Evolutionary conservation across 1,140 invertebrate species (phyloP).

Genomic region (Ceratina japonica): DNA sequence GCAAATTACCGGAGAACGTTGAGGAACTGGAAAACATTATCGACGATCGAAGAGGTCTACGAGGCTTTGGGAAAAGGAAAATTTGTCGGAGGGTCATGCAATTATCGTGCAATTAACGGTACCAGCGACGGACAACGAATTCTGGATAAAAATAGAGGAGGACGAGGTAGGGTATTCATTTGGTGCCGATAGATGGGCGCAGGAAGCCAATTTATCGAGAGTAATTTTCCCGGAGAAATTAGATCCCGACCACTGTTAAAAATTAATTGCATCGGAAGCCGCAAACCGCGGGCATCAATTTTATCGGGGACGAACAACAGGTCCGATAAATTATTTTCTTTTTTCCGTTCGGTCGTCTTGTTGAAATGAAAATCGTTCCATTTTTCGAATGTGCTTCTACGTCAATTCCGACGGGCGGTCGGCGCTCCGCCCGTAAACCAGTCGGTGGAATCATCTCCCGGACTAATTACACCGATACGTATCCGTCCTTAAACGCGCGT

Average conservation of each 20-base stretch:
- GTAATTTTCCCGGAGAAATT: slow-evolving; percentile 19
- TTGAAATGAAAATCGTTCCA: background rate
- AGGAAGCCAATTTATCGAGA: slow-evolving; percentile 12
- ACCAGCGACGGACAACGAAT: background rate
- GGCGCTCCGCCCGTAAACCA: too few relatives aligned
- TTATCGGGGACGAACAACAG: slow-evolving; percentile 12
- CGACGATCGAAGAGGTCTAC: too few relatives aligned
- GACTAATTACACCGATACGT: too few relatives aligned
- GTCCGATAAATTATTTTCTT: background rate
- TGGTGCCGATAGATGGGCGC: background rate
- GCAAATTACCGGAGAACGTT: too few relatives aligned
- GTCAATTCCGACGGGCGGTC: too few relatives aligned
- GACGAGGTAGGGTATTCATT: background rate
- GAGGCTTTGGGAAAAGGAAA: background rate
- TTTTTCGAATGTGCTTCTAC: background rate
- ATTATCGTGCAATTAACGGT: slow-evolving; percentile 1
- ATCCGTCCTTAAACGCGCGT: too few relatives aligned
- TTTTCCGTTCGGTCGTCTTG: background rate
- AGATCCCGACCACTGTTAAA: slow-evolving; percentile 22
- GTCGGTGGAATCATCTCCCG: too few relatives aligned
- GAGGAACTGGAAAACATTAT: too few relatives aligned
- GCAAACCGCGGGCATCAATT: slow-evolving; percentile 8
- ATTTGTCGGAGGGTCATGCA: background rate
- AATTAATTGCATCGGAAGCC: slow-evolving; percentile 22
- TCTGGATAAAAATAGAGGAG: background rate